Conservation (phyloP, 1,140 invertebrate species). For the Stenopsyche tienmushanensis region DNA sequence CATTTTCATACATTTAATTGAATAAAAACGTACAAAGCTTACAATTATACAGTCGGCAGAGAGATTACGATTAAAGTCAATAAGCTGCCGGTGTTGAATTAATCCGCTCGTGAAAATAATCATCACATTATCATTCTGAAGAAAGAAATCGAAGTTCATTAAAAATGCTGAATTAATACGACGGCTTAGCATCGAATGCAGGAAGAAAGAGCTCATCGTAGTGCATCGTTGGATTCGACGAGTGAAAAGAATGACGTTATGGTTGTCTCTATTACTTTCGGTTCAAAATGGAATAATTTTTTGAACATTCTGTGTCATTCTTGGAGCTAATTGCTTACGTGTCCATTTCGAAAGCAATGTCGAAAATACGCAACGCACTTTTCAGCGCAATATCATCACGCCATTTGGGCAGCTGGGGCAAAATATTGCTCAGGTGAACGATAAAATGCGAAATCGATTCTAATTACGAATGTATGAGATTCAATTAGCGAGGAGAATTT, state of each 20-base stretch:
- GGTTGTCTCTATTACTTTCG: background rate
- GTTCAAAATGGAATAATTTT: background rate
- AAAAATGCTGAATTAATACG: background rate
- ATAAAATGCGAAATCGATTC: background rate
- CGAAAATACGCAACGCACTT: constrained; percentile 7
- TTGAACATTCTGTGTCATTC: constrained; percentile 3
- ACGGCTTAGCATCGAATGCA: background rate
- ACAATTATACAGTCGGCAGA: too few species aligned
- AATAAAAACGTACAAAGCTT: too few species aligned
- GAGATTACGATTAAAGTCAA: too few species aligned
- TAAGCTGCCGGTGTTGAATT: too few species aligned
- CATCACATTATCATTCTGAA: background rate
- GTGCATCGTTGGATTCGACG: background rate
- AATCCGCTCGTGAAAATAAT: background rate
- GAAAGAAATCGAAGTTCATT: background rate
- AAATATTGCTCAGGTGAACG: background rate
- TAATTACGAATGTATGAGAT: background rate
- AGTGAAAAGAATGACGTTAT: too few species aligned
- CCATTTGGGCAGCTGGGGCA: constrained; percentile 18
- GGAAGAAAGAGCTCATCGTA: background rate
- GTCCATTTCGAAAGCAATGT: constrained; percentile 19
- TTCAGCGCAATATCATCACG: constrained; percentile 23
- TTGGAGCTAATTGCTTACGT: constrained; percentile 7
- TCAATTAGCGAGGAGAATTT: background rate
- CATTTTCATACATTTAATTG: too few species aligned